Base-by-base conservation (phyloP, 2,888 invertebrate species). In the Xestia sexstrigata region DNA sequence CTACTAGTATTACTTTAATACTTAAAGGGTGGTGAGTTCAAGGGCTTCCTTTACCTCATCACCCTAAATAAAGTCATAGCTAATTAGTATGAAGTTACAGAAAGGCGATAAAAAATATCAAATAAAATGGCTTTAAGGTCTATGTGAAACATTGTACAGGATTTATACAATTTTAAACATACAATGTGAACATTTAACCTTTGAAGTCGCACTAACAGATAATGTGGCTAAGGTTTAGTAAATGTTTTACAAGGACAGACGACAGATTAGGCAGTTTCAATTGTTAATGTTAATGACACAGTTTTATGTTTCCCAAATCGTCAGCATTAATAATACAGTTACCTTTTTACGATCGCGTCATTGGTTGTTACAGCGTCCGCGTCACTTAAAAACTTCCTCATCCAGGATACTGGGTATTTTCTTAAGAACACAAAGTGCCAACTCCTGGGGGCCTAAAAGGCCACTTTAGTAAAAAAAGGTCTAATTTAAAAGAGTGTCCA, bases 211-310 rank as follows among this genome's bases (percentile, higher is more conserved):
- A 15, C 20, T 45, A 1, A 79, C 6, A 66, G 26, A 55, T 71
- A 39, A 47, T 7, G 11, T 47, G n/a, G 17, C 20, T 79, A n/a
- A 49, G n/a, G 47, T 26, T 68, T 62, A 55, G 20, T 79, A n/a
- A 67, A 63, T 42, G 39, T 15, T 74, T 47, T 79, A n/a, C 45
- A 45, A 73, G 60, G 60, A 73, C 39, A 79, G 0, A 73, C n/a
- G 4, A 26, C 30, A 52, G 52, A 79, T 79, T 72, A 62, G n/a
- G 13, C 67, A 30, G 35, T 23, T 60, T 45, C 26, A n/a, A 9
- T 6, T 49, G n/a, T 35, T 52, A 55, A 76, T 63, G 35, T 39
- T 49, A 52, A 20, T 60, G 20, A 6, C 5, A 30, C 42, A 35
- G 42, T 52, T 52, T 67, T 30, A 52, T 26, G 60, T 72, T 74